Conservation (phyloP, 64 coral and sea anemone genomes). For the Trachythela sp. region DNA sequence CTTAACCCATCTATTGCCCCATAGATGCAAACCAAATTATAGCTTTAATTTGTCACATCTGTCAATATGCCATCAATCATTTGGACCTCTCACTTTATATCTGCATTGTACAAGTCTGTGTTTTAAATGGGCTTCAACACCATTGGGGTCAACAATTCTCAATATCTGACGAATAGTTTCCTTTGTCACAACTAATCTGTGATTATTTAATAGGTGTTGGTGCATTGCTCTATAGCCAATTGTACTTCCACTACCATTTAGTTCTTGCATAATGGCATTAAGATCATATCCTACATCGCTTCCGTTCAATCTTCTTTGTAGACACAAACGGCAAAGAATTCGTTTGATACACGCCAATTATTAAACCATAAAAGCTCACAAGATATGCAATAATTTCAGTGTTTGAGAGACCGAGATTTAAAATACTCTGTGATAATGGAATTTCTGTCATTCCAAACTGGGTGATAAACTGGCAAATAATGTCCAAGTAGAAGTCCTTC, state of each 20-base stretch:
- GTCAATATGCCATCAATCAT: slow-evolving; percentile 38
- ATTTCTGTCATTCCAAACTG: background rate
- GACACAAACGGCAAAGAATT: slow-evolving; percentile 32
- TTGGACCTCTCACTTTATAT: slow-evolving; percentile 38
- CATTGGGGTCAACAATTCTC: slow-evolving; percentile 54
- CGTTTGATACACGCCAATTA: slow-evolving; percentile 48
- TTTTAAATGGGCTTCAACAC: slow-evolving; percentile 39
- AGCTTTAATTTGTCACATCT: slow-evolving; percentile 24
- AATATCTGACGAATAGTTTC: slow-evolving; percentile 57
- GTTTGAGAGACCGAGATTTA: slow-evolving; percentile 26
- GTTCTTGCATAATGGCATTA: slow-evolving; percentile 37
- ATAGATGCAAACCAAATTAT: slow-evolving; percentile 15
- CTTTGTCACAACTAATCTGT: slow-evolving; percentile 32
- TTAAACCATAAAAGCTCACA: slow-evolving; percentile 35
- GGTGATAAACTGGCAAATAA: no score
- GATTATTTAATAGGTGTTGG: slow-evolving; percentile 32
- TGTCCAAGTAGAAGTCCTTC: no score
- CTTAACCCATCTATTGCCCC: slow-evolving; percentile 46
- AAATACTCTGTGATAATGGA: slow-evolving; percentile 22
- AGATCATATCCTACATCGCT: slow-evolving; percentile 26
- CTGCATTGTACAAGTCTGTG: slow-evolving; percentile 33
- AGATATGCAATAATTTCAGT: slow-evolving; percentile 48
- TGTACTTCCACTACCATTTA: slow-evolving; percentile 50
- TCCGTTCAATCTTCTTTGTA: slow-evolving; percentile 19
- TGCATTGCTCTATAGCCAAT: slow-evolving; percentile 67